These are phyloP conservation scores for Erythrocercus mccallii DNA, from an alignment of 2,113 vertebrate species.

Conservation along the genomic window DNA sequence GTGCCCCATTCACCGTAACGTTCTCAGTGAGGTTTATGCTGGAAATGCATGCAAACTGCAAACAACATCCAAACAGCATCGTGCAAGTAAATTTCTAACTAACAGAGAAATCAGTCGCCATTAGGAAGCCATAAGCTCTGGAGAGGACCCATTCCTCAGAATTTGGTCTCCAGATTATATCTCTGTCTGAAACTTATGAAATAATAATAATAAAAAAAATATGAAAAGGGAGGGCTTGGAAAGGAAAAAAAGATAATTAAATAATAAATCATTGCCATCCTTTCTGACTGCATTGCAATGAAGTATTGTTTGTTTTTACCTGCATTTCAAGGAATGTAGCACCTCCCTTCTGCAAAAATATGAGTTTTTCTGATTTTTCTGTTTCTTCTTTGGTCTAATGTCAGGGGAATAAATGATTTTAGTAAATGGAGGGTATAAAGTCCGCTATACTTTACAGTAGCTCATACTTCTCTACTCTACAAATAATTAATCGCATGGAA, in stretches of 20 bases:
- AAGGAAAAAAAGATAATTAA: slow-evolving; percentile 43
- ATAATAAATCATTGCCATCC: background rate
- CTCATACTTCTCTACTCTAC: background rate
- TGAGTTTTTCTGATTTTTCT: slow-evolving; percentile 78
- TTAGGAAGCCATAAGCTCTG: background rate
- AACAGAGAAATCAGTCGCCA: background rate
- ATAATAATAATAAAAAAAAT: background rate
- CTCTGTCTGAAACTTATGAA: background rate
- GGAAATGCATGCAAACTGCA: slow-evolving; percentile 21
- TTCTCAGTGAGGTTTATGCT: slow-evolving; percentile 1
- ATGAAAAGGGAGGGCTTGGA: background rate
- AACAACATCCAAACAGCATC: background rate
- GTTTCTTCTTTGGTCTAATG: slow-evolving; percentile 81
- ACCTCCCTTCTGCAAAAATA: slow-evolving; percentile 79
- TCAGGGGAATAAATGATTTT: slow-evolving; percentile 68
- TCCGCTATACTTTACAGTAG: background rate
- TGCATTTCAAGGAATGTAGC: slow-evolving; percentile 79
- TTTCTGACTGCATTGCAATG: slow-evolving; percentile 4
- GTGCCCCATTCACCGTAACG: background rate
- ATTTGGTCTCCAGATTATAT: background rate
- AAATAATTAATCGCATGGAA: background rate
- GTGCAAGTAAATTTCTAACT: background rate
- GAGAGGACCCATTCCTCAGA: background rate
- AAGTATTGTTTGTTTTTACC: slow-evolving; percentile 70
- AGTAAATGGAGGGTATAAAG: slow-evolving; percentile 24